Conservation (phyloP, 2,888 invertebrate genomes). For the Pristionchus arcanus region DNA sequence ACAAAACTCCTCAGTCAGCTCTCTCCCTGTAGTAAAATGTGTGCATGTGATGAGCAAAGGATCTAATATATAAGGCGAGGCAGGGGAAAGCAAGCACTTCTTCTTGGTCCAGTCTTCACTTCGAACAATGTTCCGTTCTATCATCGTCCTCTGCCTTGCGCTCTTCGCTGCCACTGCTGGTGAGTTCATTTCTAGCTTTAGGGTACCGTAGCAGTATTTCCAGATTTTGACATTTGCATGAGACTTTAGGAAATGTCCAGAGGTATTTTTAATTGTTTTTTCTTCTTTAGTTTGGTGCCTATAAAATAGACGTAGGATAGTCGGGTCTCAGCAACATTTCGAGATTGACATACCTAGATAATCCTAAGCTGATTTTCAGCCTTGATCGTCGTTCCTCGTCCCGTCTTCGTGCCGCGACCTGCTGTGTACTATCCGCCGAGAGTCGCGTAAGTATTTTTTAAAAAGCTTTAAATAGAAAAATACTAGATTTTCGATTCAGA, state of each 20-base stretch:
- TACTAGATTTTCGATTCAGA: too few relatives aligned
- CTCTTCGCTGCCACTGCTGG: conserved; percentile 19
- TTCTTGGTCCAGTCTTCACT: not conserved
- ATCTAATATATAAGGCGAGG: not conserved
- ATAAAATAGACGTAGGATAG: too few relatives aligned
- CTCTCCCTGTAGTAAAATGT: too few relatives aligned
- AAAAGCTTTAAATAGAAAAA: too few relatives aligned
- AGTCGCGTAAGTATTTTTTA: not conserved
- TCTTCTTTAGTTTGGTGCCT: too few relatives aligned
- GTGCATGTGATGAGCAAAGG: not conserved
- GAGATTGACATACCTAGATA: not conserved
- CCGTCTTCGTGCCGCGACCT: not conserved
- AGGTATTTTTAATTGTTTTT: too few relatives aligned
- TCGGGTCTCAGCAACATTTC: too few relatives aligned
- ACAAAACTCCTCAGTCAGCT: not conserved
- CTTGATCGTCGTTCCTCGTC: not conserved
- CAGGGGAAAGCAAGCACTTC: not conserved
- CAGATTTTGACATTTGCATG: too few relatives aligned
- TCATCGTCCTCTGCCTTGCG: conserved; percentile 10
- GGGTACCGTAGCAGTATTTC: too few relatives aligned
- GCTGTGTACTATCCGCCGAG: not conserved
- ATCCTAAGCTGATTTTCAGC: not conserved
- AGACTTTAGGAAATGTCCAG: too few relatives aligned
- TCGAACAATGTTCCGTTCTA: not conserved
- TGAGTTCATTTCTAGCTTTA: too few relatives aligned